A percentile compares a stretch with the other conserved stretches of the same genome.
phyloP scores from a whole-genome alignment of 2,113 vertebrate species.

The Pseudorhombus dupliciocellatus region DNA sequence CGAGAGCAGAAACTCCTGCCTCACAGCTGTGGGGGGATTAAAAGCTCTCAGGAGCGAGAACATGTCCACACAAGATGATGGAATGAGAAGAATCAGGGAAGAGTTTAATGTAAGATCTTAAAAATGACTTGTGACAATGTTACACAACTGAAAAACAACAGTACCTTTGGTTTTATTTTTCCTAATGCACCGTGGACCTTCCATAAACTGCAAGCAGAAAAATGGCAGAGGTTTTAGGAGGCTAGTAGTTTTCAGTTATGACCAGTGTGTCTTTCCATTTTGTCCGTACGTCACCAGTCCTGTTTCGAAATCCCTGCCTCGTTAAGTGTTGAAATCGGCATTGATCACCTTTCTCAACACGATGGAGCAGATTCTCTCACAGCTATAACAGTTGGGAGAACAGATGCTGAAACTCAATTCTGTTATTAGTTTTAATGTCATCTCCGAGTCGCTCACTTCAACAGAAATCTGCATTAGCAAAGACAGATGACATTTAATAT shows the following conservation, averaged over 20 bases:
- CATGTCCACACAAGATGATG: neutral
- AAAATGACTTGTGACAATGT: neutral
- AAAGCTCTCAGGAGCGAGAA: constrained; percentile 2
- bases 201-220: too few species aligned
- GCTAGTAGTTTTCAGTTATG: too few species aligned
- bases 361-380: neutral
- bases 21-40: constrained; percentile 31
- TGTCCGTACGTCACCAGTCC: neutral
- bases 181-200: too few species aligned
- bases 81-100: neutral
- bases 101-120: neutral
- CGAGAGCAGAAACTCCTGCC: constrained; percentile 26
- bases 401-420: neutral
- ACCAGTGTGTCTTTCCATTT: neutral
- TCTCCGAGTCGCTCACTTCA: too few species aligned
- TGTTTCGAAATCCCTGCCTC: neutral
- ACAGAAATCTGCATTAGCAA: too few species aligned
- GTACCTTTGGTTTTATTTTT: too few species aligned
- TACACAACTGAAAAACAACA: too few species aligned
- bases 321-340: too few species aligned
- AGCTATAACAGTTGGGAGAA: neutral
- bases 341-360: too few species aligned
- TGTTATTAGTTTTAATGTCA: neutral
- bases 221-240: too few species aligned
- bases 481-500: too few species aligned